Conservation (phyloP, 2,113 vertebrate genomes). For the Galemys pyrenaicus region DNA sequence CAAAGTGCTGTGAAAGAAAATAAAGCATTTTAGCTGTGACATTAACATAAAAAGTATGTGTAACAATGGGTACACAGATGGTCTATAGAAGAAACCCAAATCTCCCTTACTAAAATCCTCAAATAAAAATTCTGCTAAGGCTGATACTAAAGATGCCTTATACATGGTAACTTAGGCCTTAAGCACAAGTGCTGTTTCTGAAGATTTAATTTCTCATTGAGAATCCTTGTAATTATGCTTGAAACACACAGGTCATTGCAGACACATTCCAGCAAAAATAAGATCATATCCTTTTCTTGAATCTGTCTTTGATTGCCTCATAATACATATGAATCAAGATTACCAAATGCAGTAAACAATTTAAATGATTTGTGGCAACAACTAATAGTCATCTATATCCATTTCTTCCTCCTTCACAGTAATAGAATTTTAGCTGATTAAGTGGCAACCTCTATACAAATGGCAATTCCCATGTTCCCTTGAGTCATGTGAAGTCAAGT, state of each 20-base stretch:
- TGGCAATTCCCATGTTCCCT: background rate
- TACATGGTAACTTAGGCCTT: background rate
- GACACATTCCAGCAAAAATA: background rate
- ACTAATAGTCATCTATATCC: background rate
- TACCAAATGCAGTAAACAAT: background rate
- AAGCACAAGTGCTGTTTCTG: background rate
- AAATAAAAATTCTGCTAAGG: background rate
- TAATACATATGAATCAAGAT: background rate
- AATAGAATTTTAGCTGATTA: background rate
- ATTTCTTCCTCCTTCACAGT: background rate
- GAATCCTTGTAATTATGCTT: background rate
- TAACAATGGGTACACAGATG: background rate
- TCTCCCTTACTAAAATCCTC: background rate
- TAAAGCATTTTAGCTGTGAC: background rate
- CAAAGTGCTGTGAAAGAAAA: slow-evolving; percentile 21
- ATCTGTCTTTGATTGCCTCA: background rate
- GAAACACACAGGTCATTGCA: background rate
- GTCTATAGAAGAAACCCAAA: background rate
- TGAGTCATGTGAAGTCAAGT: background rate
- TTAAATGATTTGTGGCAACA: background rate
- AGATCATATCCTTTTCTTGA: background rate
- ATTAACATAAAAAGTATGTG: background rate
- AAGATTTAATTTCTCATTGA: background rate
- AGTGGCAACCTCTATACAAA: background rate
- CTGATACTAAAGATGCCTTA: slow-evolving; percentile 19